A percentile compares a stretch with the other conserved stretches of the same genome.
Evolutionary conservation across 2,888 invertebrate species (phyloP).

Genomic region (Melanophora roralis): DNA sequence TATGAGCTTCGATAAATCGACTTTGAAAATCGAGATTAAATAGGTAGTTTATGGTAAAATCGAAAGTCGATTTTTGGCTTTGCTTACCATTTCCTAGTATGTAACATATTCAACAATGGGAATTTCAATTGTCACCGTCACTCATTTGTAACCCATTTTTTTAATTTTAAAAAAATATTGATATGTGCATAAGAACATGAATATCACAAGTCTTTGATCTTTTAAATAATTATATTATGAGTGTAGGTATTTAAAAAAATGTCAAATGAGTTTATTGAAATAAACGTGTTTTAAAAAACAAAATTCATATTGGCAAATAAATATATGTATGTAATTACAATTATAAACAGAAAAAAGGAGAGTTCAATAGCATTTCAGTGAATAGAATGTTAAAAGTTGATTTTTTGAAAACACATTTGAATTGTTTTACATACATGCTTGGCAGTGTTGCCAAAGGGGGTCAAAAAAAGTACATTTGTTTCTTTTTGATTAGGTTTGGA

Average conservation of each 20-base stretch:
- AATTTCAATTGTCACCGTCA: too few species aligned
- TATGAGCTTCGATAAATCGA: too few species aligned
- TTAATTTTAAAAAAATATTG: too few species aligned
- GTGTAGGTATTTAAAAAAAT: not conserved
- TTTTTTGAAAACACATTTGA: slow-evolving; percentile 13
- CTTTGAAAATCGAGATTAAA: too few species aligned
- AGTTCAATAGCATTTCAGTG: slow-evolving; percentile 51
- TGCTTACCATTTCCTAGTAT: too few species aligned
- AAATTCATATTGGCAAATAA: not conserved
- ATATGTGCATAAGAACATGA: not conserved
- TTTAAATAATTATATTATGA: not conserved
- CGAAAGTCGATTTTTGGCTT: too few species aligned
- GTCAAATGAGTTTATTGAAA: slow-evolving; percentile 39
- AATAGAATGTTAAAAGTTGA: slow-evolving; percentile 38
- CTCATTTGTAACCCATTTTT: too few species aligned
- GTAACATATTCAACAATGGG: too few species aligned
- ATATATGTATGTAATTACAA: slow-evolving; percentile 37
- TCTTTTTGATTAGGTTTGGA: too few species aligned
- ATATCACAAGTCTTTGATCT: slow-evolving; percentile 13
- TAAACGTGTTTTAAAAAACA: slow-evolving; percentile 45
- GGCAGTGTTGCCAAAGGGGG: too few species aligned
- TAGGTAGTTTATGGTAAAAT: too few species aligned
- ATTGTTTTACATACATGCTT: slow-evolving; percentile 31
- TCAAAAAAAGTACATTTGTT: too few species aligned
- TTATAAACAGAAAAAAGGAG: slow-evolving; percentile 10